These are phyloP conservation scores for Phrixothrix hirtus DNA, from an alignment of 2,888 invertebrate species.

Conservation along the genomic window DNA sequence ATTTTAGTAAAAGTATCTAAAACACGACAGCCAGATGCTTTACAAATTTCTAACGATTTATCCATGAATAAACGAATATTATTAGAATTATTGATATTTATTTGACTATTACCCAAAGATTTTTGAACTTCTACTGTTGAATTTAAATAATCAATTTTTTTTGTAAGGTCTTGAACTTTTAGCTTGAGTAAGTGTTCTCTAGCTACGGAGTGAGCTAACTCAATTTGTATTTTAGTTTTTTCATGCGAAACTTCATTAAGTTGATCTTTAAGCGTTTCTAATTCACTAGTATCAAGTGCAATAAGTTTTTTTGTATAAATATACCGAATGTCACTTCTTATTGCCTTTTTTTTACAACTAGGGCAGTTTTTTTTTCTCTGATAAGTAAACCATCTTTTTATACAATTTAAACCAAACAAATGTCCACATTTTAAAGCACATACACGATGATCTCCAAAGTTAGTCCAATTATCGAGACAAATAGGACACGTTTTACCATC, in stretches of 20 bases:
- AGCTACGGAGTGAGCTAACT: constrained; percentile 58
- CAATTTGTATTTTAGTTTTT: constrained; percentile 63
- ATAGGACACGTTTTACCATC: constrained; percentile 68
- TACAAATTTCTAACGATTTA: constrained; percentile 68
- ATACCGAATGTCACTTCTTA: constrained; percentile 49
- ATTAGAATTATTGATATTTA: neutral
- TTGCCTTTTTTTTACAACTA: constrained; percentile 74
- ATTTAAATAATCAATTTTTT: constrained; percentile 37
- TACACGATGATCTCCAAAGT: constrained; percentile 81
- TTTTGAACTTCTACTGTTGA: neutral
- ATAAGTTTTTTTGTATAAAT: constrained; percentile 79
- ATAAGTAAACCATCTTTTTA: constrained; percentile 71
- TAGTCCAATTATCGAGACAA: constrained; percentile 87
- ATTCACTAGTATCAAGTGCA: constrained; percentile 77
- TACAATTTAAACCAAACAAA: constrained; percentile 83
- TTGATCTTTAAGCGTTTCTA: constrained; percentile 67
- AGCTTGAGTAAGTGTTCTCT: constrained; percentile 46
- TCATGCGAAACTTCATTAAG: constrained; percentile 63
- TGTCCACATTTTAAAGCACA: constrained; percentile 92
- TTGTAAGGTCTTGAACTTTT: constrained; percentile 48
- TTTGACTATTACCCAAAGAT: neutral
- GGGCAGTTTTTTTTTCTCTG: constrained; percentile 74
- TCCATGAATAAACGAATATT: constrained; percentile 60
- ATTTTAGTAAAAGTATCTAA: constrained; percentile 69
- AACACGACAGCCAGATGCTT: constrained; percentile 78